These are phyloP conservation scores for Porphyrio hochstetteri DNA, from an alignment of 2,113 vertebrate genomes.

Conservation along the genomic window DNA sequence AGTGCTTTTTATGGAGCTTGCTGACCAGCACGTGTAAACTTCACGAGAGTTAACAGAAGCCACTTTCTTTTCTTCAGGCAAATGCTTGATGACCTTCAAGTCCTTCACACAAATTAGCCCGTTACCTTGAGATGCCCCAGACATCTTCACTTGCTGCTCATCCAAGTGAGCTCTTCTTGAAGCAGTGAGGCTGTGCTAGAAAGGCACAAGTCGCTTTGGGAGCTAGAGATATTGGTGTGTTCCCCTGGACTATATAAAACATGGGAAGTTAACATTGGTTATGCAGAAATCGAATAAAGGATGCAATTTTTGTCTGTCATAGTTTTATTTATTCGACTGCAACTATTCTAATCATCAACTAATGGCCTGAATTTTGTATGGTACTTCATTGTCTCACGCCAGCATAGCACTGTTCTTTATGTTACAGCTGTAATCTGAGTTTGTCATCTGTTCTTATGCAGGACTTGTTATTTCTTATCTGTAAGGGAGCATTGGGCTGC, in stretches of 20 bases:
- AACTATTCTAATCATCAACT: background rate
- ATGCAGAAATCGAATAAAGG: background rate
- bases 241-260: background rate
- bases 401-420: background rate
- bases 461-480: background rate
- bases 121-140: background rate
- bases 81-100: background rate
- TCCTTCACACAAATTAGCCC: background rate
- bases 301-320: background rate
- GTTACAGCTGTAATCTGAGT: background rate
- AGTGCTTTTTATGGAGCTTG: background rate
- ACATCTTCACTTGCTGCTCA: background rate
- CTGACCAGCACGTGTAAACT: accelerated
- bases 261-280: background rate
- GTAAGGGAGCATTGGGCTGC: background rate
- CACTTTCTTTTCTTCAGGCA: background rate
- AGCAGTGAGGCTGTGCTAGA: background rate
- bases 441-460: background rate
- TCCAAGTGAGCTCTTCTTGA: background rate
- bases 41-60: background rate
- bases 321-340: background rate
- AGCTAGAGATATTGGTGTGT: accelerated
- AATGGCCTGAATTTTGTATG: background rate
- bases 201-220: background rate
- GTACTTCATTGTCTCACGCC: background rate